Evolutionary conservation across 1,140 invertebrate genomes (phyloP).

Genomic region (Hetaerina americana): DNA sequence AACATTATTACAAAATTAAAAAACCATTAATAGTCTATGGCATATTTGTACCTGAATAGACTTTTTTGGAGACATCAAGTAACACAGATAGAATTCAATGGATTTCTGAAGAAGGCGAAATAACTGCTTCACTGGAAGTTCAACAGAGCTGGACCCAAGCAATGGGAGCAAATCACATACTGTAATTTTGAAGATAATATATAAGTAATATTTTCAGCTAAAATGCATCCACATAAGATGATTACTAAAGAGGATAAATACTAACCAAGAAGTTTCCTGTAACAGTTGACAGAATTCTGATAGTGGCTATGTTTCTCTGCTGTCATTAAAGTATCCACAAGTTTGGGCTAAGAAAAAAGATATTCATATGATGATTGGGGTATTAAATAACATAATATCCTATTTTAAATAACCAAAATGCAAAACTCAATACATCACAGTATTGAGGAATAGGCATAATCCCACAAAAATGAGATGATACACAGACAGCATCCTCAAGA

Average conservation of each 20-base stretch:
- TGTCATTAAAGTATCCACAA: conserved; percentile 23
- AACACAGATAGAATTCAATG: conserved; percentile 36
- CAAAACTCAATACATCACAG: no score
- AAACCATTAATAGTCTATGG: no score
- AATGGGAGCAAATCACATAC: conserved; percentile 61
- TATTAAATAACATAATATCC: no score
- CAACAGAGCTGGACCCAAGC: conserved; percentile 42
- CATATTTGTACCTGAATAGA: neutral
- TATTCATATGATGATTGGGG: no score
- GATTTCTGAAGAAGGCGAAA: conserved; percentile 46
- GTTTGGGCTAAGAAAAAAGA: conserved; percentile 3
- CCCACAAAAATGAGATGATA: no score
- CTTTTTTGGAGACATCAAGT: neutral
- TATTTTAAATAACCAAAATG: no score
- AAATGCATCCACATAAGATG: conserved; percentile 2
- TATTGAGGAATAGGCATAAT: no score
- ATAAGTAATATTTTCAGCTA: no score
- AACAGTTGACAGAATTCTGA: conserved; percentile 26
- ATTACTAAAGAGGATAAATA: neutral
- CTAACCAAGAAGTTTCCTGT: conserved; percentile 24
- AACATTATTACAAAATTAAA: neutral
- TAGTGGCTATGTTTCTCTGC: conserved; percentile 25
- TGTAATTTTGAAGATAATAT: conserved; percentile 17
- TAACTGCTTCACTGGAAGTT: conserved; percentile 48
- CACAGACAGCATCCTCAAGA: no score